phyloP scores from a whole-genome alignment of 2,888 invertebrate species.

The Eutolmus rufibarbis region DNA sequence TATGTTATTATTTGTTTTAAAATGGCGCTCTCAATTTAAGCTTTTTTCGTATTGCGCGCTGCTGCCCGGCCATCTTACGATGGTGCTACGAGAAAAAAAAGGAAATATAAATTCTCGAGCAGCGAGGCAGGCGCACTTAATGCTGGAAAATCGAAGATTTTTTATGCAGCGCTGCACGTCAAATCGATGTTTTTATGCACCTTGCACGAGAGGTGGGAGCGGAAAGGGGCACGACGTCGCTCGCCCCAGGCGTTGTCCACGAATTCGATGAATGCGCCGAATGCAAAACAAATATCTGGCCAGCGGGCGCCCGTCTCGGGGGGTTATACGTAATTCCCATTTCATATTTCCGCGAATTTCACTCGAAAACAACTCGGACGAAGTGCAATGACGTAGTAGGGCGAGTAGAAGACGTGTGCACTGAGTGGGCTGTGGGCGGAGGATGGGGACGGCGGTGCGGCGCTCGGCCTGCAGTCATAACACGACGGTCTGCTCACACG shows the following conservation, averaged over 20 bases:
- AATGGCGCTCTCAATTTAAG: slow-evolving; percentile 12
- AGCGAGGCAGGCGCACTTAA: not conserved
- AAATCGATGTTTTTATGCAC: not conserved
- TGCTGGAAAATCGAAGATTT: not conserved
- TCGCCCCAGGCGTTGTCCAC: not conserved
- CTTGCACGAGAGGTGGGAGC: not conserved
- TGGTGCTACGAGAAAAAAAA: not conserved
- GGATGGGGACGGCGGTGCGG: not conserved
- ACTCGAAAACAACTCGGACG: not conserved
- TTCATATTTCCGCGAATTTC: not conserved
- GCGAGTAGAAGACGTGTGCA: not conserved
- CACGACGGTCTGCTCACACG: not conserved
- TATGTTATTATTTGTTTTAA: slow-evolving; percentile 39
- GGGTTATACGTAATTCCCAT: not conserved
- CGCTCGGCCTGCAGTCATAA: not conserved
- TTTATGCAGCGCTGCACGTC: slow-evolving; percentile 4
- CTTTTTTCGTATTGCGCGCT: slow-evolving; percentile 1
- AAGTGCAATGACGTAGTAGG: not conserved
- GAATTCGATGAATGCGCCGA: not conserved
- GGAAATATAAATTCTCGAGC: not conserved
- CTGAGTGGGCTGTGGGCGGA: not conserved
- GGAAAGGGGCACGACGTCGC: not conserved
- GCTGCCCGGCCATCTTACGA: not conserved
- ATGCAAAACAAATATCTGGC: not conserved
- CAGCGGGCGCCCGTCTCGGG: not conserved